Base-by-base conservation (phyloP, 2,113 vertebrate genomes). In the Bubalus kerabau region DNA sequence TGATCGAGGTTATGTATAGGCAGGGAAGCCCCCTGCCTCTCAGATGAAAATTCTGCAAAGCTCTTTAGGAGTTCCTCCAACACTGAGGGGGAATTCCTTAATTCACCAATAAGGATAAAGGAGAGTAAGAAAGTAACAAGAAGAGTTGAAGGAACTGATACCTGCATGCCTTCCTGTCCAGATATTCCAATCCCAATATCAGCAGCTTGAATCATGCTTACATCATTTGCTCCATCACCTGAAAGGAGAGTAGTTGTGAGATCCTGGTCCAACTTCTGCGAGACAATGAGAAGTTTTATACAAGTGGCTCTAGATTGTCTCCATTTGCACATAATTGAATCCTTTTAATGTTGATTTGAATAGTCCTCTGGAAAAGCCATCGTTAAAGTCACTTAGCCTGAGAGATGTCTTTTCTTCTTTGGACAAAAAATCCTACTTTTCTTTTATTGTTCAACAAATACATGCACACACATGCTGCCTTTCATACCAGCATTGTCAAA, bases 141-240 rank as follows among this genome's bases (percentile, higher is more conserved):
- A 93, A 36, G 16, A 80, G 89, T 50, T 3, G 11, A 32, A 7
- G 43, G 10, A 30, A 86, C 50, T 1, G 16, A 21, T 98, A 99
- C 99, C 99, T 99, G 99, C 99, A 99, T 99, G 97, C 99, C 99
- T 98, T 99, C 99, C 98, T 99, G 99, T 50, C 99, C 99, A 52
- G 99, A 99, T 98, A 99, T 99, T 54, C 99, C 99, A 96, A 99
- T 98, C 87, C 99, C 99, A 59, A 99, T 95, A 96, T 99, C 99
- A 78, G 99, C 99, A 95, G 99, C 99, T 96, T 99, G 99, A 98
- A 99, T 99, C 99, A 99, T 99, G 97, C 99, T 99, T 6, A 99
- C 99, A 1, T 99, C 99, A 95, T 99, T 99, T 85, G 99, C 99
- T 95, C 99, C 99, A 46, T 99, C 99, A 95, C 99, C 99, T 99